Evolutionary conservation across 2,113 vertebrate species (phyloP).

Genomic region (Sprattus sprattus): DNA sequence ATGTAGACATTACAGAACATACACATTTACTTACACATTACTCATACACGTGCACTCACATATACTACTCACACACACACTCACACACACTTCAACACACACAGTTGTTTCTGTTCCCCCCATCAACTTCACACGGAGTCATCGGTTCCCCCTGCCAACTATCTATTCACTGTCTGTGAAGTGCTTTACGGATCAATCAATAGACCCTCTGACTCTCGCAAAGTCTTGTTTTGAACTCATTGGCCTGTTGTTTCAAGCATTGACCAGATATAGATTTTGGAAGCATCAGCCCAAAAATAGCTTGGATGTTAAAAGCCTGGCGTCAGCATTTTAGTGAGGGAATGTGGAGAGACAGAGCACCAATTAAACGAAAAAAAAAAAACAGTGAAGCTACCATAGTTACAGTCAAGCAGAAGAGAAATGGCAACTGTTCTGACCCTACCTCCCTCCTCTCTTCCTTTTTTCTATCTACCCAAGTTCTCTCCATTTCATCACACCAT

Average conservation of each 20-base stretch:
- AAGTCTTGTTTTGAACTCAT: conserved; percentile 20
- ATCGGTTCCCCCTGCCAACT: not conserved
- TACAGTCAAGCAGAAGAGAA: too few species aligned
- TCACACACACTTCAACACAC: not conserved
- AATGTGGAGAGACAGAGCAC: not conserved
- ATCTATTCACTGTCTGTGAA: not conserved
- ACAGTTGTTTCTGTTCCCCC: not conserved
- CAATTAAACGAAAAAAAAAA: conserved; percentile 11
- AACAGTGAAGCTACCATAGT: not conserved
- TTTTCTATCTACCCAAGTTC: conserved; percentile 76
- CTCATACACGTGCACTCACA: not conserved
- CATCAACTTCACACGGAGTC: not conserved
- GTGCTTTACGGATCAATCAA: conserved; percentile 25
- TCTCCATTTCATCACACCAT: conserved; percentile 83
- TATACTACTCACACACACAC: not conserved
- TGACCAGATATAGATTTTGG: conserved; percentile 31
- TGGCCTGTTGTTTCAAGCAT: conserved; percentile 26
- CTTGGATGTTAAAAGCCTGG: not conserved
- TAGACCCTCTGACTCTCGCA: conserved; percentile 8
- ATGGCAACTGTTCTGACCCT: not conserved
- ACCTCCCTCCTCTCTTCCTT: not conserved
- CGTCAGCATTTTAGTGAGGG: conserved; percentile 1
- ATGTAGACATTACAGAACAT: not conserved
- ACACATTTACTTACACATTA: not conserved
- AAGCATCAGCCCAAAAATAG: not conserved